A percentile compares a stretch with the other conserved stretches of the same genome.
Evolutionary conservation across 2,888 invertebrate species (phyloP).

Genomic region (Diaperis boleti): DNA sequence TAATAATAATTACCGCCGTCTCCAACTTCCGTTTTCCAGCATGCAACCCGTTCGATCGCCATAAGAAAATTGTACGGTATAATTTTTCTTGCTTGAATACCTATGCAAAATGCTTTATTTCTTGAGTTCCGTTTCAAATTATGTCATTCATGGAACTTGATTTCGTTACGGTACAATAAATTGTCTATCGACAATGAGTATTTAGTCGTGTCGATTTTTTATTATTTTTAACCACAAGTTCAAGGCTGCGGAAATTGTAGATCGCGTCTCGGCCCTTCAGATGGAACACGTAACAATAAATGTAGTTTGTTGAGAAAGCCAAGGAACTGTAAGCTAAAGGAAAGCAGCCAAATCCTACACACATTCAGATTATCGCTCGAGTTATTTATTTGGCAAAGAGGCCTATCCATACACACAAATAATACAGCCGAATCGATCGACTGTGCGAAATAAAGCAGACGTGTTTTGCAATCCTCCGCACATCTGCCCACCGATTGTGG

Average conservation of each 20-base stretch:
- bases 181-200: conserved; percentile 4
- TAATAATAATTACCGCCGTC: conserved; percentile 1
- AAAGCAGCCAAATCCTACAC: too few relatives aligned
- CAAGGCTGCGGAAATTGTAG: not conserved
- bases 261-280: too few relatives aligned
- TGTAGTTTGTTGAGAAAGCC: too few relatives aligned
- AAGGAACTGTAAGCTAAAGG: too few relatives aligned
- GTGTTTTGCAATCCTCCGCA: too few relatives aligned
- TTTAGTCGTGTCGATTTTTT: not conserved
- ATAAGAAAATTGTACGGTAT: conserved; percentile 32
- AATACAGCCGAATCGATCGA: too few relatives aligned
- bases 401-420: too few relatives aligned
- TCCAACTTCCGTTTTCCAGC: conserved; percentile 18
- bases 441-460: too few relatives aligned
- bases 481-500: too few relatives aligned
- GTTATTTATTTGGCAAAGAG: too few relatives aligned
- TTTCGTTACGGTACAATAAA: conserved; percentile 29
- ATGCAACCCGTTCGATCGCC: conserved; percentile 11
- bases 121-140: conserved; percentile 39
- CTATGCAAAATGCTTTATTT: conserved; percentile 32
- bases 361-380: too few relatives aligned
- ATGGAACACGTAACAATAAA: too few relatives aligned
- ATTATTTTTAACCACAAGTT: conserved; percentile 5
- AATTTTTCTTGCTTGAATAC: conserved; percentile 39
- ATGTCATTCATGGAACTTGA: conserved; percentile 27